Base-by-base conservation (phyloP, 2,113 vertebrate species). In the Hippocampus abdominalis region DNA sequence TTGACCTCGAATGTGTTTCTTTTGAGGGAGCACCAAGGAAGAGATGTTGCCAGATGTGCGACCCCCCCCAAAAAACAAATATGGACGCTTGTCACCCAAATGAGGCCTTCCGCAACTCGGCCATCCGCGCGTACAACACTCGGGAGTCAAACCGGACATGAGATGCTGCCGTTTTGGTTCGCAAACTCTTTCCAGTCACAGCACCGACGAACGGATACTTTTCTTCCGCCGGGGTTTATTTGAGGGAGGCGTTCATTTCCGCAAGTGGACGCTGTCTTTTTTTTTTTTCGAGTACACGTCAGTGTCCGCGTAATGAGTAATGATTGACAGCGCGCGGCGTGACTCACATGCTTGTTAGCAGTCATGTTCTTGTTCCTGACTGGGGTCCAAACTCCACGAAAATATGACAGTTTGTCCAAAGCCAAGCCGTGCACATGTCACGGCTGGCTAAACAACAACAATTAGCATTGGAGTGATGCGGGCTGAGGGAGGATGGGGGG, bases 291-390 rank as follows among this genome's bases (percentile, higher is more conserved):
- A 23, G n/a, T 1, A 23, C 21, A 23, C 57, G 13, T 8, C 54
- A 27, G 54, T 3, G 54, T 12, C 23, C 27, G 27, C 12, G 7
- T 29, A 32, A 32, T 65, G 70, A 66, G 67, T 62, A 73, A 73
- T 69, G 64, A 70, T 69, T 60, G 76, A 78, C 76, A 73, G 76
- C 54, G 49, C 57, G 76, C 60, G 60, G 67, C 49, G 85, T 90
- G 87, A 87, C 83, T 90, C 87, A 89, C 64, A 64, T 11, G 78
- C 85, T 81, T 79, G 78, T 81, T 82, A 66, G 27, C 57, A 8
- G 15, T 60, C 81, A 83, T 88, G 85, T 83, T 84, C 86, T 81
- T 80, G 79, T 88, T 80, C 77, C 57, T 32, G 15, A 60, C 25
- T 13, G 13, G 27, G 27, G 57, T 60, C 57, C 57, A 60, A 60